These are phyloP conservation scores for Drosophila ezoana DNA, from an alignment of 2,888 invertebrate genomes.

Conservation along the genomic window DNA sequence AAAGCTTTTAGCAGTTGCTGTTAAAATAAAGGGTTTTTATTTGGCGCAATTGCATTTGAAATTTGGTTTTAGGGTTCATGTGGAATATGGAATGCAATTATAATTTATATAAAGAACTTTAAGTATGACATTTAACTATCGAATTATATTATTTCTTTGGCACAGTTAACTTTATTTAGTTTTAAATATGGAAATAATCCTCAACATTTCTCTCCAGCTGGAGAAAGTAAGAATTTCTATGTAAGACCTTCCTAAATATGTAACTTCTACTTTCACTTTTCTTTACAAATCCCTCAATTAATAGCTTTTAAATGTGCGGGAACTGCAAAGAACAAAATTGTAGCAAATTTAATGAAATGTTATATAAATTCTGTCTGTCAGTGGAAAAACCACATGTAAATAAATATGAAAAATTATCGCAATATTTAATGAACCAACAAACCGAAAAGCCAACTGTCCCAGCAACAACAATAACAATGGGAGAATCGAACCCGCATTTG, in stretches of 20 bases:
- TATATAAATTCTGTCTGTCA: conserved; percentile 57
- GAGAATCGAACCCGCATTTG: conserved; percentile 6
- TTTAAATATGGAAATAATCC: no score
- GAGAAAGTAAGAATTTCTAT: neutral
- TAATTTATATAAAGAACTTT: no score
- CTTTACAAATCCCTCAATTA: conserved; percentile 38
- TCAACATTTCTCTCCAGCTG: no score
- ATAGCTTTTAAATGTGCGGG: conserved; percentile 30
- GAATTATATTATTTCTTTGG: no score
- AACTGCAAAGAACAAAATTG: neutral
- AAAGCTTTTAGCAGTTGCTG: conserved; percentile 43
- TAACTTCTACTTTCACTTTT: no score
- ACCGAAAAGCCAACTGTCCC: conserved; percentile 57
- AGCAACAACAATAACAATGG: conserved; percentile 24
- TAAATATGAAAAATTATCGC: conserved; percentile 78
- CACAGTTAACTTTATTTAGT: no score
- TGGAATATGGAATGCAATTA: neutral
- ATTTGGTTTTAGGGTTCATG: neutral
- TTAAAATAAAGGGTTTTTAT: conserved; percentile 52
- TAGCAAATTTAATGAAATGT: conserved; percentile 42
- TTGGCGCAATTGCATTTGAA: conserved; percentile 18
- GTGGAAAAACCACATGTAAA: conserved; percentile 71
- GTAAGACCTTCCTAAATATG: neutral
- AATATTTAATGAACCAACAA: conserved; percentile 77
- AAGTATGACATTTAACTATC: no score